phyloP scores from a whole-genome alignment of 2,113 vertebrate genomes.

The Oriolus oriolus region DNA sequence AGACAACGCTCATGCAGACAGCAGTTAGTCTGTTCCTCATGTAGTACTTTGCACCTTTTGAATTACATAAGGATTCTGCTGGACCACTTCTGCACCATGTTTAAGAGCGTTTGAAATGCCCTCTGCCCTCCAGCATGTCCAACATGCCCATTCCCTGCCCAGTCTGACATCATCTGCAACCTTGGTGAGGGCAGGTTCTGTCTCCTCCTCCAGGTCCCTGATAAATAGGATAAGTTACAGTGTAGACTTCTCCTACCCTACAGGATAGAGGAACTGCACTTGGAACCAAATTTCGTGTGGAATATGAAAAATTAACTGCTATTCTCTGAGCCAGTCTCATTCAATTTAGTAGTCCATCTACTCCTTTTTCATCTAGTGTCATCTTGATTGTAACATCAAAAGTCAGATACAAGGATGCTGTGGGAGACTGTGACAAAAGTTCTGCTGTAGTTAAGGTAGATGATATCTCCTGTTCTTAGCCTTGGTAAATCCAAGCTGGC shows the following conservation, averaged over 20 bases:
- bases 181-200: not conserved
- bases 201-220: not conserved
- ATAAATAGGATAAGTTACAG: not conserved
- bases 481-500: not conserved
- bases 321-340: not conserved
- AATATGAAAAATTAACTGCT: not conserved
- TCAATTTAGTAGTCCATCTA: not conserved
- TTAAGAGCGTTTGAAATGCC: not conserved
- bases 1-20: not conserved
- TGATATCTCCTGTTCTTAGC: not conserved
- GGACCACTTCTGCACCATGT: not conserved
- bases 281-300: not conserved
- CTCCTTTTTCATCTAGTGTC: not conserved
- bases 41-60: not conserved
- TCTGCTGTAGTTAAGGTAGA: not conserved
- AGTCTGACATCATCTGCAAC: not conserved
- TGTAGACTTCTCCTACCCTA: not conserved
- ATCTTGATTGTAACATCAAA: not conserved
- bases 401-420: not conserved
- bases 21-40: not conserved
- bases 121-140: not conserved
- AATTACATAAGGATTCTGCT: not conserved
- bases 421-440: not conserved
- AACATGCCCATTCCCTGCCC: not conserved
- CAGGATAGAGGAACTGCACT: not conserved